Evolutionary conservation across 2,888 invertebrate genomes (phyloP).

Genomic region (Leptinotarsa juncta): DNA sequence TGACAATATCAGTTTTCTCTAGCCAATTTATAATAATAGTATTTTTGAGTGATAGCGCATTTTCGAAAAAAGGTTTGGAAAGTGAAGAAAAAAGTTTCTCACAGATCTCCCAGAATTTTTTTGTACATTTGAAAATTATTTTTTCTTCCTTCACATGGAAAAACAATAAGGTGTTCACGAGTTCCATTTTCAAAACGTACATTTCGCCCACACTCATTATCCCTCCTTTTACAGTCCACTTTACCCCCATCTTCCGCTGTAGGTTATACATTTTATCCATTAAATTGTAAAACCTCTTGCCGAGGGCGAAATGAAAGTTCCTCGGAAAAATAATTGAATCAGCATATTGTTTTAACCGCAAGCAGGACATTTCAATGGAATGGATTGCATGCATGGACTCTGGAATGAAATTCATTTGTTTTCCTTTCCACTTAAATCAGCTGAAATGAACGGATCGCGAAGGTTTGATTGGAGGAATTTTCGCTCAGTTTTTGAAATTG

Average conservation of each 20-base stretch:
- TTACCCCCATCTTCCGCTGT: background rate
- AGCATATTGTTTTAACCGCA: conserved; percentile 16
- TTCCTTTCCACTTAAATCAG: background rate
- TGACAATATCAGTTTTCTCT: no score
- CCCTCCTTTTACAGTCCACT: background rate
- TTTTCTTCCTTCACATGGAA: no score
- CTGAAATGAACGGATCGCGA: background rate
- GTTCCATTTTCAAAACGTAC: no score
- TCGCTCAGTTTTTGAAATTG: background rate
- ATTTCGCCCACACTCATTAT: no score
- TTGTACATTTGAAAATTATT: no score
- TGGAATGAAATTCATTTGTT: conserved; percentile 2
- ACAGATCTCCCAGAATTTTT: no score
- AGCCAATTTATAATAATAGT: no score
- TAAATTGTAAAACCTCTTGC: conserved; percentile 7
- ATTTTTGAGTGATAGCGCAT: no score
- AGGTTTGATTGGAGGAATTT: background rate
- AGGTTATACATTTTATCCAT: conserved; percentile 5
- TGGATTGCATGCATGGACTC: conserved; percentile 3
- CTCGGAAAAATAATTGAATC: conserved; percentile 19
- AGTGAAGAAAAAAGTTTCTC: no score
- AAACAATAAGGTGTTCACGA: no score
- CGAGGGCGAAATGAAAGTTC: conserved; percentile 13
- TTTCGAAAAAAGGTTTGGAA: no score
- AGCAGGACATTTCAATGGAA: conserved; percentile 8